Evolutionary conservation across 2,888 invertebrate genomes (phyloP).

Genomic region (Volucella zonaria): DNA sequence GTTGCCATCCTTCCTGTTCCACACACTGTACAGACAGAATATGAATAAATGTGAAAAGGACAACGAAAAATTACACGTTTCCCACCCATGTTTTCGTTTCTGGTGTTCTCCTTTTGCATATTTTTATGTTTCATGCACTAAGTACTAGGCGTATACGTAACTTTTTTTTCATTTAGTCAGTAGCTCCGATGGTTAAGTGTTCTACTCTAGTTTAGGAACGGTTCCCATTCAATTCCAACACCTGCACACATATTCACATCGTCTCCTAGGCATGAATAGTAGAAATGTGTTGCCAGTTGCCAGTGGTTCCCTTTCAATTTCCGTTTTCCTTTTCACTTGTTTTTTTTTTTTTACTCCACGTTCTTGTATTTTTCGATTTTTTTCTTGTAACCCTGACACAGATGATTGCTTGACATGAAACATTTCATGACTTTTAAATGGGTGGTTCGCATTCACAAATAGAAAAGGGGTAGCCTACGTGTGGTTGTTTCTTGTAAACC

Average conservation of each 20-base stretch:
- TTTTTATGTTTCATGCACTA: constrained; percentile 19
- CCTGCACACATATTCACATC: neutral
- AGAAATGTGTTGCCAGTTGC: constrained; percentile 42
- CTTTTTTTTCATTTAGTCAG: neutral
- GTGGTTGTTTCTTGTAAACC: constrained; percentile 3
- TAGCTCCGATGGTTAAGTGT: neutral
- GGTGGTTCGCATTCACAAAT: constrained; percentile 59
- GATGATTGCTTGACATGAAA: constrained; percentile 73
- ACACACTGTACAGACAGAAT: constrained; percentile 1
- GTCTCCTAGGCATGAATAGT: constrained; percentile 21
- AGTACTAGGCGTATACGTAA: constrained; percentile 39
- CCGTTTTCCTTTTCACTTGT: neutral
- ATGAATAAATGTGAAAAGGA: neutral
- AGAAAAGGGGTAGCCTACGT: constrained; percentile 31
- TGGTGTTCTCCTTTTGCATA: neutral
- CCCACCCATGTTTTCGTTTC: neutral
- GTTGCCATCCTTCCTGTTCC: neutral
- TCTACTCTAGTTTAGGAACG: neutral
- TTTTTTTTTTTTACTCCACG: too few species aligned
- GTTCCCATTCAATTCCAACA: neutral
- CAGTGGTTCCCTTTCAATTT: constrained; percentile 22
- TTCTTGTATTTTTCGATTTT: constrained; percentile 12
- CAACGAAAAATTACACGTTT: neutral
- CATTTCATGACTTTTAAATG: constrained; percentile 71
- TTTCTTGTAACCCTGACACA: constrained; percentile 65